These are phyloP conservation scores for Osmerus eperlanus DNA, from an alignment of 2,113 vertebrate genomes.

Conservation along the genomic window DNA sequence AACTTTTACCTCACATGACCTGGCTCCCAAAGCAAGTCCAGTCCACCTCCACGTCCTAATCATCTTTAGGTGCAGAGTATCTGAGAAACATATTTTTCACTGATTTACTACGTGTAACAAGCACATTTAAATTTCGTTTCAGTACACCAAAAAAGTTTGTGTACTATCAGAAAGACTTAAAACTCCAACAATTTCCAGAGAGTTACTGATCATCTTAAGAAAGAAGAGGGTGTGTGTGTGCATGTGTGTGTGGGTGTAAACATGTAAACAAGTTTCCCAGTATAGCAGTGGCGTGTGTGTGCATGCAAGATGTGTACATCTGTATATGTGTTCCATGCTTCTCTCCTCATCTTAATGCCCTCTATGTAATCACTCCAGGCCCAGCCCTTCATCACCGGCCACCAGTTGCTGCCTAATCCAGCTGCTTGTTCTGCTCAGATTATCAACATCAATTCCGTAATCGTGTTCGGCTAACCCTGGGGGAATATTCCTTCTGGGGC, in stretches of 20 bases:
- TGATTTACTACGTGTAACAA: too few species aligned
- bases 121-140: too few species aligned
- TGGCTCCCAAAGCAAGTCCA: not conserved
- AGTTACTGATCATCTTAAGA: too few species aligned
- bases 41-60: too few species aligned
- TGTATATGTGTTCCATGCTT: constrained; percentile 11
- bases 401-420: constrained; percentile 58
- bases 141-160: too few species aligned
- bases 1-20: not conserved
- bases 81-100: too few species aligned
- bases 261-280: not conserved
- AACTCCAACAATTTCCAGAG: too few species aligned
- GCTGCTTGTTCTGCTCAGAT: constrained; percentile 61
- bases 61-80: not conserved
- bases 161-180: too few species aligned
- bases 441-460: constrained; percentile 63
- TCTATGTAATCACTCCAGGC: constrained; percentile 50
- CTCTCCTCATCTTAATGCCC: constrained; percentile 52
- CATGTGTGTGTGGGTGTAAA: not conserved
- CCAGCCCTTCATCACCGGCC: constrained; percentile 42
- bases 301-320: constrained; percentile 27
- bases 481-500: constrained; percentile 56
- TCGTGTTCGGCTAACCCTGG: constrained; percentile 40
- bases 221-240: not conserved
- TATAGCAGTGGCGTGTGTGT: not conserved